Conservation (phyloP, 2,113 vertebrate species). For the Rhegmatorhina hoffmannsi region DNA sequence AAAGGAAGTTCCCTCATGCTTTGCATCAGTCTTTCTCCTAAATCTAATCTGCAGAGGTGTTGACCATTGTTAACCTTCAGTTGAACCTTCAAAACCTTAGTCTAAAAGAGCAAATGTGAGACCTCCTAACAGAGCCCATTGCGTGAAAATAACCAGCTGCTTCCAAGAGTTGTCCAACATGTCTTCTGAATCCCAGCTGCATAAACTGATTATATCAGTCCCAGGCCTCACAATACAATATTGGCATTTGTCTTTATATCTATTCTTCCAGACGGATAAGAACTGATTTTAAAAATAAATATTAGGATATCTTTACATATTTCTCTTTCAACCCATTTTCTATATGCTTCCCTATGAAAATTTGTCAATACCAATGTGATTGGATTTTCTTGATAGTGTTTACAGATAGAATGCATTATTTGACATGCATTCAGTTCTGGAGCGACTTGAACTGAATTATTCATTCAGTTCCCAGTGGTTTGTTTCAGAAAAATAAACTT, state of each 20-base stretch:
- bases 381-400: conserved; percentile 67
- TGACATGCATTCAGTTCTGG: conserved; percentile 54
- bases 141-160: background rate
- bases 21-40: background rate
- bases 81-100: background rate
- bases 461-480: conserved; percentile 54
- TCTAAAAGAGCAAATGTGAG: background rate
- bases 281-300: background rate
- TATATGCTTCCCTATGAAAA: conserved; percentile 40
- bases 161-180: background rate
- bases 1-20: background rate
- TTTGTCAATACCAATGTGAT: conserved; percentile 53
- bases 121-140: background rate
- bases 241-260: background rate
- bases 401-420: conserved; percentile 43
- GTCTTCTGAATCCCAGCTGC: background rate
- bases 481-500: conserved; percentile 63
- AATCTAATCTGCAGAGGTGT: background rate
- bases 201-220: background rate
- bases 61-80: background rate
- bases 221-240: background rate
- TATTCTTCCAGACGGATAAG: background rate
- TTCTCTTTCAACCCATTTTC: background rate
- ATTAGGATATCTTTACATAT: background rate
- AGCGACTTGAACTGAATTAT: conserved; percentile 69